These are phyloP conservation scores for Drosophila leonis DNA, from an alignment of 2,888 invertebrate species.

Conservation along the genomic window DNA sequence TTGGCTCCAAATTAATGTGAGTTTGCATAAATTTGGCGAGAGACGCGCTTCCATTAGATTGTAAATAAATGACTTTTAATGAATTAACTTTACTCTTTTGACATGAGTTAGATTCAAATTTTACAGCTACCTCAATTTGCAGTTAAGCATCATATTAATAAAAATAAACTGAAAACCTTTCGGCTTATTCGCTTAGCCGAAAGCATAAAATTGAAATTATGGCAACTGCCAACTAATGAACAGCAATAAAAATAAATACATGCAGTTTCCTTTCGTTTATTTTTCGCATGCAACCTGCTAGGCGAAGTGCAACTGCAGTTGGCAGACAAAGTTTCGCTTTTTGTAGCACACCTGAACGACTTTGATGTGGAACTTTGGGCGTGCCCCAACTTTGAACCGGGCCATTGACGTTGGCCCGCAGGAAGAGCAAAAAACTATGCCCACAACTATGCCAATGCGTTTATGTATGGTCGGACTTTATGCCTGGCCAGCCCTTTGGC, in stretches of 20 bases:
- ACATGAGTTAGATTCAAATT: neutral
- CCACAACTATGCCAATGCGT: slow-evolving; percentile 71
- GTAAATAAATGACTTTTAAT: neutral
- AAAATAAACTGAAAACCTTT: slow-evolving; percentile 9
- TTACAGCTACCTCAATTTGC: neutral
- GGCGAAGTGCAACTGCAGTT: slow-evolving; percentile 26
- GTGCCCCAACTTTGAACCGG: slow-evolving; percentile 22
- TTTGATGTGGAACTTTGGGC: slow-evolving; percentile 42
- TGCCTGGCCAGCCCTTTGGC: slow-evolving; percentile 11
- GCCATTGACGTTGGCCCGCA: slow-evolving; percentile 9
- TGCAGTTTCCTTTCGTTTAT: slow-evolving; percentile 5
- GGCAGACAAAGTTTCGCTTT: slow-evolving; percentile 63
- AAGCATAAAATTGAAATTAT: slow-evolving; percentile 73
- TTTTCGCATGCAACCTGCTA: neutral
- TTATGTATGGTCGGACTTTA: slow-evolving; percentile 24
- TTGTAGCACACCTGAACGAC: slow-evolving; percentile 68
- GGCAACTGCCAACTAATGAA: slow-evolving; percentile 74
- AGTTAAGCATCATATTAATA: neutral
- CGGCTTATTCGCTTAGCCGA: slow-evolving; percentile 27
- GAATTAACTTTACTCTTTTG: neutral
- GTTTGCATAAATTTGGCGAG: neutral
- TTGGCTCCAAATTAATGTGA: neutral
- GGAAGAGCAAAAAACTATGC: slow-evolving; percentile 11
- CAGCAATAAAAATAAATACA: slow-evolving; percentile 77
- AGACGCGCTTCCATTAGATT: neutral